These are phyloP conservation scores for Mastigias papua DNA, from an alignment of 30 jellyfish, hydroid and myxozoan species.

Conservation along the genomic window DNA sequence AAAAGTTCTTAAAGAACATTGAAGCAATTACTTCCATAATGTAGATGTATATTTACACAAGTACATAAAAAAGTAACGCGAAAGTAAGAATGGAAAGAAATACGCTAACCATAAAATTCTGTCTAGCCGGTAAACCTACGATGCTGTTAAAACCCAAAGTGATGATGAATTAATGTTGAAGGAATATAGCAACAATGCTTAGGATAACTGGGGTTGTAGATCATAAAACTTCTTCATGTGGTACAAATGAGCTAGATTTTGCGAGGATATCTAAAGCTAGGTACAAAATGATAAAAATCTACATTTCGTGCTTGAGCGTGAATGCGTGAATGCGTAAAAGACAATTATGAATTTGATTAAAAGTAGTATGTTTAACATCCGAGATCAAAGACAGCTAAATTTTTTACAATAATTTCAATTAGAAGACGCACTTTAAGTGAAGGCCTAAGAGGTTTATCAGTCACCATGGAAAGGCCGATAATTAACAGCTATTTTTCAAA, in stretches of 20 bases:
- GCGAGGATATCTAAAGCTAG: too few species aligned
- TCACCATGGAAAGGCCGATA: not conserved
- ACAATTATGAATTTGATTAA: not conserved
- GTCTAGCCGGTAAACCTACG: too few species aligned
- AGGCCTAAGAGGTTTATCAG: not conserved
- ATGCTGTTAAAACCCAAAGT: too few species aligned
- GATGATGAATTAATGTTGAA: too few species aligned
- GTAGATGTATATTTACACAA: too few species aligned
- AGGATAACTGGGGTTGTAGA: too few species aligned
- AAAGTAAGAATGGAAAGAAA: too few species aligned
- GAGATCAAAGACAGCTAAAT: not conserved
- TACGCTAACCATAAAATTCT: too few species aligned
- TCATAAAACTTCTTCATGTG: too few species aligned
- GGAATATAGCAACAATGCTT: too few species aligned
- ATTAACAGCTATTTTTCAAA: not conserved
- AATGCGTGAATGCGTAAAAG: not conserved
- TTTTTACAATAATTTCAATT: constrained; percentile 1
- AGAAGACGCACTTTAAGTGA: not conserved
- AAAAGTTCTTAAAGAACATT: not conserved
- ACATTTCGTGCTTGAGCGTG: not conserved
- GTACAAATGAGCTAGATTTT: too few species aligned
- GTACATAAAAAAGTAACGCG: too few species aligned
- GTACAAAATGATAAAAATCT: not conserved
- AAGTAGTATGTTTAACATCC: not conserved
- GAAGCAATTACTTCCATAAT: not conserved